Conservation (phyloP, 2,113 vertebrate species). For the Zingel zingel region DNA sequence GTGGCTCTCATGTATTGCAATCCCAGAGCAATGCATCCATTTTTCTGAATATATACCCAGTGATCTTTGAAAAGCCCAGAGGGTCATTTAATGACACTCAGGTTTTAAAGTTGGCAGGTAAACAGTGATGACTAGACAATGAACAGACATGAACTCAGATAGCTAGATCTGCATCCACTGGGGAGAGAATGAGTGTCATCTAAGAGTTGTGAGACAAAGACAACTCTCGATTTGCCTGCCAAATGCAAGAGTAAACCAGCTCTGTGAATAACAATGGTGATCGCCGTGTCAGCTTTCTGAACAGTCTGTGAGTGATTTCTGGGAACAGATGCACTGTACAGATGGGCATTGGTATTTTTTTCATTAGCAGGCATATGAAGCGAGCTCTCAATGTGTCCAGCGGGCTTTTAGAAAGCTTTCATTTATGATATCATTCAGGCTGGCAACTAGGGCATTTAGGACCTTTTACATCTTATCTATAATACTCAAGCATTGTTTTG, state of each 20-base stretch:
- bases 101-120: neutral
- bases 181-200: constrained; percentile 24
- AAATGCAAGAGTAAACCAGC: constrained; percentile 49
- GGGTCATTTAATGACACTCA: constrained; percentile 21
- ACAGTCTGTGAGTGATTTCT: constrained; percentile 55
- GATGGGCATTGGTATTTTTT: constrained; percentile 73
- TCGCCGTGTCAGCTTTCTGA: constrained; percentile 46
- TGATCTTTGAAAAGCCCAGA: constrained; percentile 17
- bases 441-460: constrained; percentile 31
- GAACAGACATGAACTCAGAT: neutral
- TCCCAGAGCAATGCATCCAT: constrained; percentile 3
- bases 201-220: constrained; percentile 41
- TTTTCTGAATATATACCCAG: constrained; percentile 7
- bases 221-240: constrained; percentile 37
- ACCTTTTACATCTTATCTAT: constrained; percentile 21
- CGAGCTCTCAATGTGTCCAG: constrained; percentile 54
- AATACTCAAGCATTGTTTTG: constrained; percentile 37
- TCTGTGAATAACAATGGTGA: constrained; percentile 45
- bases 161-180: constrained; percentile 15
- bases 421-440: constrained; percentile 51
- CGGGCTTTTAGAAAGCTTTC: constrained; percentile 51
- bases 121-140: neutral
- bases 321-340: constrained; percentile 76
- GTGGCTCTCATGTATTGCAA: neutral
- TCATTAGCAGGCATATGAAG: constrained; percentile 63